phyloP scores from a whole-genome alignment of 1,140 invertebrate genomes.

The Holotrichia oblita region DNA sequence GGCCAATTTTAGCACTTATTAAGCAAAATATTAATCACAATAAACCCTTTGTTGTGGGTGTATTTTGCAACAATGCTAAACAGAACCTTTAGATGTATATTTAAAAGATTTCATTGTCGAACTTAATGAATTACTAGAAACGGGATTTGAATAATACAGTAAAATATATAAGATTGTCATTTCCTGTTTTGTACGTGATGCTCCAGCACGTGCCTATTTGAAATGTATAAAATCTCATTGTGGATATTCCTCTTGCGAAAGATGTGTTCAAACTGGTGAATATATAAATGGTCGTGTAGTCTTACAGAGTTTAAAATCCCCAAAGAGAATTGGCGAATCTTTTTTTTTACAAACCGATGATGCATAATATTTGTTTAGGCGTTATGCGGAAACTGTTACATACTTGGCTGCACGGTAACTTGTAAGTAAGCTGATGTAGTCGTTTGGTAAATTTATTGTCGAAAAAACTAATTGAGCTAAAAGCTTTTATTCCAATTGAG shows the following conservation, averaged over 20 bases:
- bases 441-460: too few relatives aligned
- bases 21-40: background rate
- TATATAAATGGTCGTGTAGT: conserved; percentile 40
- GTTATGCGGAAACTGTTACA: too few relatives aligned
- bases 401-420: too few relatives aligned
- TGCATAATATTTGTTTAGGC: too few relatives aligned
- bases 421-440: too few relatives aligned
- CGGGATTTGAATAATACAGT: background rate
- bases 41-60: background rate
- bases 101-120: conserved; percentile 34
- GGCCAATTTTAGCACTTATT: background rate
- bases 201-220: background rate
- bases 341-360: conserved; percentile 47
- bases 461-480: too few relatives aligned
- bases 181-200: conserved; percentile 21
- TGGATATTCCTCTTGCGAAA: conserved; percentile 45
- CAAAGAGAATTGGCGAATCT: conserved; percentile 44
- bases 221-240: conserved; percentile 22
- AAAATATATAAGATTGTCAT: background rate
- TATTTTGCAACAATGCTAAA: conserved; percentile 25
- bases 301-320: conserved; percentile 39
- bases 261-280: conserved; percentile 42
- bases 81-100: conserved; percentile 15
- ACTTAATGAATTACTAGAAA: background rate
- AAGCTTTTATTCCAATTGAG: too few relatives aligned